Conservation (phyloP, 1,140 invertebrate genomes). For the Acromyrmex charruanus region DNA sequence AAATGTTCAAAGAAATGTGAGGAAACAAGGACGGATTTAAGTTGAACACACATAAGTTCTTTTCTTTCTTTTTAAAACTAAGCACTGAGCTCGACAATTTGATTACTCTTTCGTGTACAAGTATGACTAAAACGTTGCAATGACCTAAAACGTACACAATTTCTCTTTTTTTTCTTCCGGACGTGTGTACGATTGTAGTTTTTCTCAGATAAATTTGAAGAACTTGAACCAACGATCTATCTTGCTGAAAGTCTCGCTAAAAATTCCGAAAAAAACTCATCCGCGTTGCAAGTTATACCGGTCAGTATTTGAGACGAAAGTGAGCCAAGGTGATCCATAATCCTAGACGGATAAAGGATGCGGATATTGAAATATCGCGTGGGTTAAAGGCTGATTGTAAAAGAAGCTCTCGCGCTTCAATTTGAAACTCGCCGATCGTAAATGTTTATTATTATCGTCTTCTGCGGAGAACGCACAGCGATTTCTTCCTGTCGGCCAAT, state of each 20-base stretch:
- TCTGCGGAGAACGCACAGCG: conserved; percentile 42
- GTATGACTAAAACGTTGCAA: conserved; percentile 19
- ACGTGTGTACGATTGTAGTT: neutral
- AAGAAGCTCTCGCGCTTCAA: conserved; percentile 16
- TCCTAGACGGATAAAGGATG: neutral
- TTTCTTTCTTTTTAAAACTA: conserved; percentile 10
- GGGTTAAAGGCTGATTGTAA: conserved; percentile 32
- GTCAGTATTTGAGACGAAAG: neutral
- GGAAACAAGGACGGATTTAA: neutral
- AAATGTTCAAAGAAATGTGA: neutral
- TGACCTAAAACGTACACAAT: conserved; percentile 1
- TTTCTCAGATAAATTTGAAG: conserved; percentile 26
- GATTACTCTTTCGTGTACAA: neutral
- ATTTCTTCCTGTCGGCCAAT: conserved; percentile 61
- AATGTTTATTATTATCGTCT: conserved; percentile 66
- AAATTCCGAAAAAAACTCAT: conserved; percentile 32
- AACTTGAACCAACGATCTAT: conserved; percentile 13
- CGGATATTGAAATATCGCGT: conserved; percentile 53
- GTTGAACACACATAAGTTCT: neutral
- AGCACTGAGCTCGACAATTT: neutral
- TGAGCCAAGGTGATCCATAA: conserved; percentile 27
- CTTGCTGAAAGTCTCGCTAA: conserved; percentile 2
- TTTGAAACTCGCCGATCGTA: conserved; percentile 39
- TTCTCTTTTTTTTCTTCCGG: neutral
- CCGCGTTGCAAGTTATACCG: conserved; percentile 17